Base-by-base conservation (phyloP, 1,140 invertebrate species). In the Phortica variegata region DNA sequence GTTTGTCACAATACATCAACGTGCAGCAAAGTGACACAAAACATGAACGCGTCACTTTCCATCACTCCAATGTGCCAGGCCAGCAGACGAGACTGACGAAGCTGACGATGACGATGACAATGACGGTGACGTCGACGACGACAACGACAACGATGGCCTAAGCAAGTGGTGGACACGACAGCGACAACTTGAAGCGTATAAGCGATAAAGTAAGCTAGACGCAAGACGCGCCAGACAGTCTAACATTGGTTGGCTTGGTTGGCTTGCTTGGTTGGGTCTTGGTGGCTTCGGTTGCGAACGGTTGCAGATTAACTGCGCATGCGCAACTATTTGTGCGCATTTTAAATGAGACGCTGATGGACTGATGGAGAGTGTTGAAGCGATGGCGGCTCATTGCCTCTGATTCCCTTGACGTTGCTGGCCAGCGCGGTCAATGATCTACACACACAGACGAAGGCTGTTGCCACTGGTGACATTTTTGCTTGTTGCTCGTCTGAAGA, bases 1-100 rank as follows among this genome's bases (percentile, higher is more conserved):
- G 68, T 73, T 73, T 73, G 70, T 73, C 69, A 73, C 69, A 73
- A 73, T 73, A 73, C 61, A 70, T 73, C 69, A 73, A 69, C 60
- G 56, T 49, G 60, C 53, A 41, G 55, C 57, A 58, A 62, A 73
- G 72, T 73, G 69, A 73, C 69, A 69, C 69, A 73, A 73, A 73
- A 73, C 69, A 70, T 73, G 65, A 70, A 66, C 69, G 69, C 59
- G 69, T 73, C 69, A 73, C 69, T 73, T 73, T 73, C 69, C 69
- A 73, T 73, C 69, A 73, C 65, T 66, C 69, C 69, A 73, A 73
- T 65, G 63, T 65, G 63, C 52, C 63, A 62, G 43, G 45, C 63
- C 60, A 36, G 16, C n/a, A n/a, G n/a, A n/a, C n/a, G n/a, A n/a
- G n/a, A n/a, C n/a, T n/a, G n/a, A n/a, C n/a, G n/a, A n/a, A n/a